Evolutionary conservation across 2,113 vertebrate species (phyloP).

Genomic region (Melanerpes aurifrons): DNA sequence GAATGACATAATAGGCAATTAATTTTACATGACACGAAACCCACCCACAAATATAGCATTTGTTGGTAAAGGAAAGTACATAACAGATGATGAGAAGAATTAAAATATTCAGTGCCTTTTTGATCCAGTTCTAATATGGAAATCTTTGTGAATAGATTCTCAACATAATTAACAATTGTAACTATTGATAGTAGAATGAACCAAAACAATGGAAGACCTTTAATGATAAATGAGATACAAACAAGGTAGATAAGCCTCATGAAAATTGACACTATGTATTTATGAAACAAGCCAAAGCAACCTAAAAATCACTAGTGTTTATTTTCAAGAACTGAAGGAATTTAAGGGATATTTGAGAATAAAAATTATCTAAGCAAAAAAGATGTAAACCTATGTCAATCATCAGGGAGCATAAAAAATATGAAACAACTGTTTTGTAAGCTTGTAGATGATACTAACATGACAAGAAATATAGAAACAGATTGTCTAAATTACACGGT

Average conservation of each 20-base stretch:
- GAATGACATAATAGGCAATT: neutral
- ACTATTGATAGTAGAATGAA: too few species aligned
- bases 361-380: neutral
- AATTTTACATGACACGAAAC: neutral
- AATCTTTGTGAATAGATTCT: neutral
- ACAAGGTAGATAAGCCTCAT: neutral
- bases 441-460: neutral
- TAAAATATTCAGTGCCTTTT: neutral
- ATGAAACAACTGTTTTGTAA: neutral
- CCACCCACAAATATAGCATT: neutral
- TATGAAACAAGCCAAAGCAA: neutral
- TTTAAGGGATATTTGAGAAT: neutral
- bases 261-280: neutral
- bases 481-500: neutral
- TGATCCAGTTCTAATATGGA: neutral
- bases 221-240: neutral
- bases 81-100: neutral
- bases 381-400: neutral
- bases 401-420: neutral
- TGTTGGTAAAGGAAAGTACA: neutral
- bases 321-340: neutral
- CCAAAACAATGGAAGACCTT: neutral
- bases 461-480: neutral
- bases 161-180: neutral
- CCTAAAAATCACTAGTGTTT: neutral